Conservation (phyloP, 1,140 invertebrate species). For the Yoshiicerus persimilis region DNA sequence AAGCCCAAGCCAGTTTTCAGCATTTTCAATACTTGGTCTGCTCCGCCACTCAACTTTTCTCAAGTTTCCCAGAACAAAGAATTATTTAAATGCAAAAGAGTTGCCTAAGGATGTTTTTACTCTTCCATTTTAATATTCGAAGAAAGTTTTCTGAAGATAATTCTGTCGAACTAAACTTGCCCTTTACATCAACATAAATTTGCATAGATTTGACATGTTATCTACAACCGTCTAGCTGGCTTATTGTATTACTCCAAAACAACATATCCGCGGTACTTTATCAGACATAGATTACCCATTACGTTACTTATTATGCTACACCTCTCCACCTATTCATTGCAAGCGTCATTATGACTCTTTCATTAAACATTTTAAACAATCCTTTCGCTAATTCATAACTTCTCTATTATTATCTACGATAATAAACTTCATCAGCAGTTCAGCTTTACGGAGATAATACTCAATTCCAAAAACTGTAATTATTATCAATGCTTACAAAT, state of each 20-base stretch:
- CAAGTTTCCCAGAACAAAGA: conserved; percentile 19
- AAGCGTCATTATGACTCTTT: not conserved
- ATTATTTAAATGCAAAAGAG: conserved; percentile 14
- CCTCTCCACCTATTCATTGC: not conserved
- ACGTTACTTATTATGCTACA: not conserved
- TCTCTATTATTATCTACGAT: too few relatives aligned
- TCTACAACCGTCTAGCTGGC: not conserved
- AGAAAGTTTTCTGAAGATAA: not conserved
- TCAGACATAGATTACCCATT: not conserved
- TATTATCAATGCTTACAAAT: too few relatives aligned
- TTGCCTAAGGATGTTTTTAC: not conserved
- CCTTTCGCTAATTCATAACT: not conserved
- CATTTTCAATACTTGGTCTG: not conserved
- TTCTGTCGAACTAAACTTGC: not conserved
- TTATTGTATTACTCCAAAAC: not conserved
- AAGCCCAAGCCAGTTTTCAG: conserved; percentile 7
- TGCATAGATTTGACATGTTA: conserved; percentile 9
- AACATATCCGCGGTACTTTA: not conserved
- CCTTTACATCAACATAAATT: not conserved
- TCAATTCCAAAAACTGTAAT: too few relatives aligned
- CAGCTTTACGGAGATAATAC: too few relatives aligned
- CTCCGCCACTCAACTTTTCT: conserved; percentile 7
- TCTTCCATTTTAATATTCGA: not conserved
- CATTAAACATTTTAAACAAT: not conserved
- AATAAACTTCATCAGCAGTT: too few relatives aligned